Percentiles rank a stretch among this genome's conserved stretches.
These are phyloP conservation scores for Oscheius sp. DNA, from an alignment of 2,888 invertebrate species.

Conservation along the genomic window DNA sequence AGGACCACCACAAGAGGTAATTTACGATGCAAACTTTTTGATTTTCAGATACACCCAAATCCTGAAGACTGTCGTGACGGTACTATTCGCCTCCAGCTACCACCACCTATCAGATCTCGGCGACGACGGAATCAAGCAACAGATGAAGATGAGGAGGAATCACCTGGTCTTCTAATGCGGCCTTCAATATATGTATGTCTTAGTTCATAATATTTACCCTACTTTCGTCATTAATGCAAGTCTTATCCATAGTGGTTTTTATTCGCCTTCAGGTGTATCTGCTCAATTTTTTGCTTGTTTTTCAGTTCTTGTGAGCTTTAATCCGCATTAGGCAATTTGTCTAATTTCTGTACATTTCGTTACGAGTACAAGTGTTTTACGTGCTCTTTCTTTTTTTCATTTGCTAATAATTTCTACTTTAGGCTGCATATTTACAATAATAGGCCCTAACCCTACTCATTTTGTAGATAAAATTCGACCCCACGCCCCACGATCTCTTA, in stretches of 20 bases:
- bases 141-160: slow-evolving; percentile 25
- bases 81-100: slow-evolving; percentile 18
- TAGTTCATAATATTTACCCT: neutral
- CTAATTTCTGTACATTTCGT: slow-evolving; percentile 18
- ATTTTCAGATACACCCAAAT: slow-evolving; percentile 7
- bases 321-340: slow-evolving; percentile 17
- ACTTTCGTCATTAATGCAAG: neutral
- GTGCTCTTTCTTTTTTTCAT: neutral
- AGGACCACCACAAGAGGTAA: slow-evolving; percentile 85
- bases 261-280: slow-evolving; percentile 18
- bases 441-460: neutral
- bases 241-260: neutral
- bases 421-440: neutral
- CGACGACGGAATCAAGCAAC: slow-evolving; percentile 10
- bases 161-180: slow-evolving; percentile 30
- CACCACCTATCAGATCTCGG: slow-evolving; percentile 14
- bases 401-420: neutral
- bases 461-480: neutral
- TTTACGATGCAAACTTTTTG: neutral
- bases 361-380: slow-evolving; percentile 12
- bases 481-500: neutral
- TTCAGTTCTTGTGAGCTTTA: slow-evolving; percentile 19
- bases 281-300: slow-evolving; percentile 34
- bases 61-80: slow-evolving; percentile 5
- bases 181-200: slow-evolving; percentile 1